phyloP scores from a whole-genome alignment of 2,797 vertebrate genomes.

The Sebastiscus albofasciatus region DNA sequence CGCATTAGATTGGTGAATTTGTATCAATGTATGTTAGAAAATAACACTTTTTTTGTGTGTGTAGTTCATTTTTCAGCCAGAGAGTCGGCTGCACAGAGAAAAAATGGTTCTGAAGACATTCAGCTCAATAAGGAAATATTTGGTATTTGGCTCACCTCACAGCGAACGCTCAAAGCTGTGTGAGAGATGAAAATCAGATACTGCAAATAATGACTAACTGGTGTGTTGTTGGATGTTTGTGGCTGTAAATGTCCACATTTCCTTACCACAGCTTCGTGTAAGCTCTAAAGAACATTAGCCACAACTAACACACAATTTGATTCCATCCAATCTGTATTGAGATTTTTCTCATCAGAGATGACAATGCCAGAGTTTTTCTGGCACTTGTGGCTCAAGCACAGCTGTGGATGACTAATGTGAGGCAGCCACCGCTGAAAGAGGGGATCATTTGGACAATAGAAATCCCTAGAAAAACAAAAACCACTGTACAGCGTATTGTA shows the following conservation, averaged over 20 bases:
- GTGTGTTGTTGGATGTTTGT: neutral
- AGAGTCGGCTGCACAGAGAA: neutral
- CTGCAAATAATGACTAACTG: conserved; percentile 33
- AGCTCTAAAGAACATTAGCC: conserved; percentile 19
- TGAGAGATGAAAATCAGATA: conserved; percentile 29
- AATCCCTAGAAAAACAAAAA: conserved; percentile 63
- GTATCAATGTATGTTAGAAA: conserved; percentile 6
- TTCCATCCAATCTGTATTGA: neutral
- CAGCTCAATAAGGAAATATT: conserved; percentile 60
- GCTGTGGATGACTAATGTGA: conserved; percentile 25
- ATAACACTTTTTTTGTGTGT: conserved; percentile 7
- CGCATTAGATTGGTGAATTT: neutral
- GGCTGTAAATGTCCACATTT: conserved; percentile 3
- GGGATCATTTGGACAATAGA: conserved; percentile 23
- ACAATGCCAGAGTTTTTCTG: neutral
- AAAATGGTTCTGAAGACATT: conserved; percentile 51
- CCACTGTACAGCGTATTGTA: conserved; percentile 78
- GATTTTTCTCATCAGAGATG: neutral
- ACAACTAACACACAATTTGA: neutral
- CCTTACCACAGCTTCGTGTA: conserved; percentile 2
- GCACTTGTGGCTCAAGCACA: conserved; percentile 11
- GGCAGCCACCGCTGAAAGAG: conserved; percentile 27
- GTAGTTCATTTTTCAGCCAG: conserved; percentile 8
- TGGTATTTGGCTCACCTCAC: conserved; percentile 56
- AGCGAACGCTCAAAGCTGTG: conserved; percentile 32